These are phyloP conservation scores for Asteroscopus sphinx DNA, from an alignment of 2,888 invertebrate genomes.

Conservation along the genomic window DNA sequence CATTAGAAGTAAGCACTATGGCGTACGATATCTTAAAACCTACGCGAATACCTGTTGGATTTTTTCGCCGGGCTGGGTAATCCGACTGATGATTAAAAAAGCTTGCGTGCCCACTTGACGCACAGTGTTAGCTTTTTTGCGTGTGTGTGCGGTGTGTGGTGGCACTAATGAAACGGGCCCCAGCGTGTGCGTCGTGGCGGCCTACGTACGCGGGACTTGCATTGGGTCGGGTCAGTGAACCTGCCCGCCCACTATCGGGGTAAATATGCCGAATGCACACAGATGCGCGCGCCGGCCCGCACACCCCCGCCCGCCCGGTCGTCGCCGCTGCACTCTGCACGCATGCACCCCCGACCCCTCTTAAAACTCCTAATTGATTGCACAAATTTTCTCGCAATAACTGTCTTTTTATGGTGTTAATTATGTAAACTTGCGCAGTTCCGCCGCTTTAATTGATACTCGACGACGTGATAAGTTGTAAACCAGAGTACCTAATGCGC, in stretches of 20 bases:
- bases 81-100: constrained; percentile 74
- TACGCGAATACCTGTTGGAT: constrained; percentile 55
- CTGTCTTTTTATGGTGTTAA: constrained; percentile 89
- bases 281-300: constrained; percentile 87
- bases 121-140: constrained; percentile 83
- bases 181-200: constrained; percentile 81
- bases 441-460: constrained; percentile 84
- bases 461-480: constrained; percentile 73
- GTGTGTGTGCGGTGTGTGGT: constrained; percentile 77
- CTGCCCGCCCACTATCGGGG: constrained; percentile 88
- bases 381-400: constrained; percentile 89
- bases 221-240: constrained; percentile 89
- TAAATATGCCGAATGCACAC: constrained; percentile 90
- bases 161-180: constrained; percentile 84
- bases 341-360: constrained; percentile 81
- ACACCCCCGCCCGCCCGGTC: constrained; percentile 69
- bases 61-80: constrained; percentile 51
- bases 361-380: constrained; percentile 90
- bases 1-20: constrained; percentile 23
- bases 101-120: constrained; percentile 85
- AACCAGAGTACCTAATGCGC: constrained; percentile 69
- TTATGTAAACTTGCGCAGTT: constrained; percentile 88
- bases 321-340: constrained; percentile 83
- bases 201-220: constrained; percentile 87
- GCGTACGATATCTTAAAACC: constrained; percentile 53